Conservation (phyloP, 2,888 invertebrate genomes). For the Periphyllus acericola region DNA sequence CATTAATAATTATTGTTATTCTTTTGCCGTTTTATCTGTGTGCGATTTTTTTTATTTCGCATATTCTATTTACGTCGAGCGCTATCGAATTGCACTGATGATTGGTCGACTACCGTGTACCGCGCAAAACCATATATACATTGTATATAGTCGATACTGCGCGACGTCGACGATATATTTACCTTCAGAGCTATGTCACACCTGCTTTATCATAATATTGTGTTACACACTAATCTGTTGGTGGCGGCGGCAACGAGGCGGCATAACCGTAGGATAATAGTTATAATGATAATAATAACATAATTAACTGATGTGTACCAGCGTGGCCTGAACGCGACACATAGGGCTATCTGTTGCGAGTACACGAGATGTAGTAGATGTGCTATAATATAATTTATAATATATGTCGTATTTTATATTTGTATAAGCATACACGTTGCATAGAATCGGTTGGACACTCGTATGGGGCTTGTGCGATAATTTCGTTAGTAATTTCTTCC, state of each 20-base stretch:
- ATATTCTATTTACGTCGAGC: background rate
- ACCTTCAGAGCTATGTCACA: conserved; percentile 32
- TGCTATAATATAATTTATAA: no score
- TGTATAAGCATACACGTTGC: no score
- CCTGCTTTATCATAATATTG: conserved; percentile 55
- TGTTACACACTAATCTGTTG: conserved; percentile 34
- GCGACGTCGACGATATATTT: background rate
- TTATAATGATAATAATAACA: conserved; percentile 13
- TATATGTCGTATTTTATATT: no score
- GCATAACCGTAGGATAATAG: conserved; percentile 27
- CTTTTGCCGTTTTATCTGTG: background rate
- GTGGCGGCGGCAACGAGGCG: conserved; percentile 29
- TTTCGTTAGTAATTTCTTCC: conserved; percentile 27
- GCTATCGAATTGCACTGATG: background rate
- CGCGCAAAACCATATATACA: background rate
- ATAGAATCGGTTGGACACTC: background rate
- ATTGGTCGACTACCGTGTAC: background rate
- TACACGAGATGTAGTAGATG: background rate
- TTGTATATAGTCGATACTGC: background rate
- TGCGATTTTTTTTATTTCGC: background rate
- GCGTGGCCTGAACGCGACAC: background rate
- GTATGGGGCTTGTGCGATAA: background rate
- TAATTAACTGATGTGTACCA: background rate
- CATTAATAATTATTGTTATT: background rate
- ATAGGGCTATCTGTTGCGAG: background rate